Evolutionary conservation across 2,113 vertebrate species (phyloP).

Genomic region (Lepisosteus osseus): DNA sequence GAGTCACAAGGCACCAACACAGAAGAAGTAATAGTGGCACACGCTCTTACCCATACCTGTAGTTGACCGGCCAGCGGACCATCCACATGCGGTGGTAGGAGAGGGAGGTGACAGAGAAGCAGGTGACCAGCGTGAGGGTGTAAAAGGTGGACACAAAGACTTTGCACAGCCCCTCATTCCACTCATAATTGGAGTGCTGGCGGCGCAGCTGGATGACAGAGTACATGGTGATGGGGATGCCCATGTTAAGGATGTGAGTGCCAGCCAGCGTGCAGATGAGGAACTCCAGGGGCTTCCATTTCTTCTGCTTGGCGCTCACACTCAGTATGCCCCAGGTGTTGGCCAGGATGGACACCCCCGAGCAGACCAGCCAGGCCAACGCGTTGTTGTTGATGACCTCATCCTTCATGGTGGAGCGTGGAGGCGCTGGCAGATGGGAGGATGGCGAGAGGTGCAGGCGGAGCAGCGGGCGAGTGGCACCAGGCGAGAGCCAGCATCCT

Average conservation of each 20-base stretch:
- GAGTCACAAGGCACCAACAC: background rate
- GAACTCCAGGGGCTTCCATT: slow-evolving; percentile 91
- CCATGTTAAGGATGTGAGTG: slow-evolving; percentile 88
- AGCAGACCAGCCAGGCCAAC: slow-evolving; percentile 87
- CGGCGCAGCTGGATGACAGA: slow-evolving; percentile 81
- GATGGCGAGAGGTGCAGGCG: slow-evolving; percentile 32
- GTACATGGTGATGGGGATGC: slow-evolving; percentile 86
- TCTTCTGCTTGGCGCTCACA: slow-evolving; percentile 88
- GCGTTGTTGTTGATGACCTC: slow-evolving; percentile 80
- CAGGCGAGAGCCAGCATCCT: slow-evolving; percentile 56
- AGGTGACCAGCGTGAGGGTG: slow-evolving; percentile 87
- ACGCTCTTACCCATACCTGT: slow-evolving; percentile 67
- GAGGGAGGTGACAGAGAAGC: slow-evolving; percentile 89
- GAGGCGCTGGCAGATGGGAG: slow-evolving; percentile 22
- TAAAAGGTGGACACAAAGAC: slow-evolving; percentile 93
- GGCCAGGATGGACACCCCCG: slow-evolving; percentile 82
- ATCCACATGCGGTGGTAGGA: slow-evolving; percentile 97
- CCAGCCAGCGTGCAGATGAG: slow-evolving; percentile 84
- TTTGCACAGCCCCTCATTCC: slow-evolving; percentile 92
- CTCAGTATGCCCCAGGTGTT: slow-evolving; percentile 91
- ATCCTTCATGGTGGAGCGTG: slow-evolving; percentile 78
- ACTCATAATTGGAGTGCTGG: slow-evolving; percentile 79
- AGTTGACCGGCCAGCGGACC: slow-evolving; percentile 94
- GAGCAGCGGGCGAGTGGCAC: slow-evolving; percentile 49
- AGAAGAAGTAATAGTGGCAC: background rate